These are phyloP conservation scores for Orbicella faveolata DNA, from an alignment of 64 coral and sea anemone species.

Conservation along the genomic window DNA sequence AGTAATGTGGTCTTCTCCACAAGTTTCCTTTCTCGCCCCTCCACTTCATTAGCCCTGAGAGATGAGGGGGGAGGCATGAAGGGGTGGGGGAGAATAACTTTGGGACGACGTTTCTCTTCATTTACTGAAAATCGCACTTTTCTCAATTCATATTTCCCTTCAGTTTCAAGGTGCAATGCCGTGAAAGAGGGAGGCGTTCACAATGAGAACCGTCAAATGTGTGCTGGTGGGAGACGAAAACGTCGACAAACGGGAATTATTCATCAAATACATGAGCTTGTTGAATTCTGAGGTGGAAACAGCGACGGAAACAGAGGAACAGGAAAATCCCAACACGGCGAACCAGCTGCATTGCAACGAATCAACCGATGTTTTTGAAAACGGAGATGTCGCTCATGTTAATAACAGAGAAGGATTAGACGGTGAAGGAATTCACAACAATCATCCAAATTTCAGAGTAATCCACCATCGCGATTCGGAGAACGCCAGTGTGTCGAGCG, in stretches of 20 bases:
- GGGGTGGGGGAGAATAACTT: too few relatives aligned
- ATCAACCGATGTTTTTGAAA: background rate
- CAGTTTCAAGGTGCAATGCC: background rate
- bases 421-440: background rate
- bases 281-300: constrained; percentile 26
- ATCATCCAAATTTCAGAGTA: constrained; percentile 26
- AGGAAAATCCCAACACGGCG: background rate
- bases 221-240: constrained; percentile 84
- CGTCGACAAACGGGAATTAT: constrained; percentile 77
- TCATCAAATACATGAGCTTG: constrained; percentile 50
- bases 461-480: constrained; percentile 9
- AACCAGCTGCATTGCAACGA: background rate
- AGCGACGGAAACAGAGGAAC: constrained; percentile 8
- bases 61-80: too few relatives aligned
- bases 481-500: constrained; percentile 3
- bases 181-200: background rate
- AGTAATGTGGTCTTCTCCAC: too few relatives aligned
- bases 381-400: background rate
- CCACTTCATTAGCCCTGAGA: too few relatives aligned
- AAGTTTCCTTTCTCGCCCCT: too few relatives aligned
- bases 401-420: background rate
- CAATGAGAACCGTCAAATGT: constrained; percentile 75
- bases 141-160: background rate
- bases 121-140: background rate
- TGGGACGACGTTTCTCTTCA: too few relatives aligned